phyloP scores from a whole-genome alignment of 1,140 invertebrate species.

The Tetramorium parvispinum region DNA sequence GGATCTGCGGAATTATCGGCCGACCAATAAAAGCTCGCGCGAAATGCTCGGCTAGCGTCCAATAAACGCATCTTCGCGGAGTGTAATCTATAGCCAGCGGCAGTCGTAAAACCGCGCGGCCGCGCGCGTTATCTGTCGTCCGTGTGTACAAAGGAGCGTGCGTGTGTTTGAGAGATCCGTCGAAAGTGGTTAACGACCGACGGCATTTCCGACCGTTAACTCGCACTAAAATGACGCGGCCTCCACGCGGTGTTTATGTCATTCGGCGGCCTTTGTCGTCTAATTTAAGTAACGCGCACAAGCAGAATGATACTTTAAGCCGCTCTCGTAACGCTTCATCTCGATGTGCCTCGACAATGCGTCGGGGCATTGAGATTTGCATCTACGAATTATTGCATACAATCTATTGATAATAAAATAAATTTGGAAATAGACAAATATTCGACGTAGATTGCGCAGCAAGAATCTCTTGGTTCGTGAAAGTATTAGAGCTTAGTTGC shows the following conservation, averaged over 20 bases:
- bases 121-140: background rate
- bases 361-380: background rate
- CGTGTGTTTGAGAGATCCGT: slow-evolving; percentile 28
- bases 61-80: slow-evolving; percentile 64
- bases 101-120: slow-evolving; percentile 52
- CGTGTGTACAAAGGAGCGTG: background rate
- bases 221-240: slow-evolving; percentile 49
- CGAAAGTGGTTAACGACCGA: slow-evolving; percentile 65
- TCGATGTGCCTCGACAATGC: background rate
- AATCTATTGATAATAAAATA: background rate
- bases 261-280: slow-evolving; percentile 53
- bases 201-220: slow-evolving; percentile 63
- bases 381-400: background rate
- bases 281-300: slow-evolving; percentile 56
- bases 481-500: background rate
- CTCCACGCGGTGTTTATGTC: slow-evolving; percentile 27
- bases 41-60: slow-evolving; percentile 23
- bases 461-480: background rate
- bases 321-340: background rate
- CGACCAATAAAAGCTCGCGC: slow-evolving; percentile 39
- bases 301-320: slow-evolving; percentile 12
- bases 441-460: background rate
- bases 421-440: background rate
- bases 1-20: slow-evolving; percentile 48
- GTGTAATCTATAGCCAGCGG: slow-evolving; percentile 52